Base-by-base conservation (phyloP, 1,140 invertebrate genomes). In the Brachionus paranguensis region DNA sequence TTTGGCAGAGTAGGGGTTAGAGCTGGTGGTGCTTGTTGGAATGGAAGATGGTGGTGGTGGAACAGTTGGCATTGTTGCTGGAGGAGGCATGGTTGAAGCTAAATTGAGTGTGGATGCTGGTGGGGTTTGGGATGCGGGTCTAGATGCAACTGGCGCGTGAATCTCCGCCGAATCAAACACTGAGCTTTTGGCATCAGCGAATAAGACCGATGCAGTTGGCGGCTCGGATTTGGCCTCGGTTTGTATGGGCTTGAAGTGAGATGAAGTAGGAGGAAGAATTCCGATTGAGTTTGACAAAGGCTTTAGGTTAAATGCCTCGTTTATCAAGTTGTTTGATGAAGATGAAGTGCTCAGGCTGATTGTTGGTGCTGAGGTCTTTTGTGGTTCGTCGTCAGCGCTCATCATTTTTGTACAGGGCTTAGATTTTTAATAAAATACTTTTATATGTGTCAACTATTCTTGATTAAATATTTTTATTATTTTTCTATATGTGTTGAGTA, bases 231-330 rank as follows among this genome's bases (percentile, higher is more conserved):
- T 50, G 7, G 11, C 29, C 24, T 55, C 76, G 4, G 78, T 24
- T 81, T 81, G 50, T 37, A 81, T 81, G 10, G 78, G 78, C 41
- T 81, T 60, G 60, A 81, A 81, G 60, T 81, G 78, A 4, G 53
- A 43, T 10, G 53, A 64, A 64, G 24, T 81, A 0, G 78, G 78
- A 17, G 78, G 78, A 17, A 64, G 53, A 43, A 81, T 68, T 2
- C 64, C 53, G 11, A 81, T 47, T 20, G 76, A 64, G 29, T 50
- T 79, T 4, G 55, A 60, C 76, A 79, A 60, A 17, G 78, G 64
- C n/a, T 81, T 81, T 17, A 81, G 20, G 41, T 81, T 81, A 11
- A 81, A 81, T 2, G 53, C 78, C 6, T 81, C 78, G 27, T 29
- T 81, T 64, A 64, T 81, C 37, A 81, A 68, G 37, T 47, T 81